Base-by-base conservation (phyloP, 2,113 vertebrate species). In the Hippocampus abdominalis region DNA sequence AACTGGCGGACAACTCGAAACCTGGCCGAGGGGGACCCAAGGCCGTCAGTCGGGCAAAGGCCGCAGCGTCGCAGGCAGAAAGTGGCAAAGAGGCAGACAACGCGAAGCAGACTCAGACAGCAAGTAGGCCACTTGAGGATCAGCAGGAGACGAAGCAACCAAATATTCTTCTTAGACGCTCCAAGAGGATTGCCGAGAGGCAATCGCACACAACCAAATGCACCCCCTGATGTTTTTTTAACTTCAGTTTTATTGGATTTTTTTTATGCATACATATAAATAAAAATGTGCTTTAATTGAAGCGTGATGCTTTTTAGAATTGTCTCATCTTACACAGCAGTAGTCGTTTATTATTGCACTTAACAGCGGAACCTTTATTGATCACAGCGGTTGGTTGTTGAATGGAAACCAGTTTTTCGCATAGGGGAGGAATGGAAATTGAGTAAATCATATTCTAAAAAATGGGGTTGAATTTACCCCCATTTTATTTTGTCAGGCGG, bases 111-210 rank as follows among this genome's bases (percentile, higher is more conserved):
- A 13, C 2, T 36, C 67, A 0, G 4, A 2, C 8, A 2, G 64
- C n/a, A 15, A 32, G 8, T 65, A 36, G 39, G 57, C 23, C 49
- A 46, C 51, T 2, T 2, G 53, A 0, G 18, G 1, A 5, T 40
- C 67, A 53, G 71, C 57, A 21, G n/a, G 0, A 0, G 32, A 5
- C 13, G 8, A 67, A 73, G 63, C 18, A 60, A 0, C 69, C 12
- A 0, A 46, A 2, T 0, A 0, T 9, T 0, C 73, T 54, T 0
- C 74, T 74, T 12, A 84, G 89, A 7, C 79, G 89, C 6, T 92
- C 90, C 1, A 91, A 80, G 81, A 89, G 89, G 73, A 86, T 87
- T 0, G 83, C 86, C 4, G 81, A 2, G 46, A 85, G 60, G 53
- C 84, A 21, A 79, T 9, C 0, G 42, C 23, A 8, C 6, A 51